Evolutionary conservation across 2,888 invertebrate species (phyloP), one percentile per base, ranked within the genome.

Genomic region (Xanthorhoe designata): DNA sequence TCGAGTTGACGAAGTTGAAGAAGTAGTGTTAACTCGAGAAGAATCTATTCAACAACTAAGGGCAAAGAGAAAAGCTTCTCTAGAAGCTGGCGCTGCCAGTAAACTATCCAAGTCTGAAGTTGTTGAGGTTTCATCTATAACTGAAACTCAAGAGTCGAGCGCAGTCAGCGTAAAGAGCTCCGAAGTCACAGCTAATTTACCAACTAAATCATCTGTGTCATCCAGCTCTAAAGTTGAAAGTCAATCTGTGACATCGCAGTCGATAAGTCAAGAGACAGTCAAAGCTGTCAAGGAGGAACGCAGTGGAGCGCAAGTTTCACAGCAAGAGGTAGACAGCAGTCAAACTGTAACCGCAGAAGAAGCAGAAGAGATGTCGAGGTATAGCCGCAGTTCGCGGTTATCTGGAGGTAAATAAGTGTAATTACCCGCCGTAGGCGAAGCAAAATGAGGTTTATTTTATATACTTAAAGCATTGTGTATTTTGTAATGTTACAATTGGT

Each of bases 341-440:
- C 92, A 92, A 92, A 79, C 90, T 91, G 91, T 89, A 86, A 88
- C 87, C 85, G 69, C 85, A 51, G 86, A 85, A 73, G 87, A 84
- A 77, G 78, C 76, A 72, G 91, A 86, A 84, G 92, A 92, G 70
- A 94, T 95, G 82, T 94, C 95, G 75, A 94, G 95, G 78, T 95
- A 94, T 81, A 94, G 94, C 89, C 94, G 94, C 84, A 95, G 95
- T 79, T 94, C 95, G 81, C 94, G 94, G 89, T 92, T 94, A 56
- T 94, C 95, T 81, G 95, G 95, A 94, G 95, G 95, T 95, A 85
- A 84, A 38, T 24, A 38, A n/a, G n/a, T n/a, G n/a, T n/a, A n/a
- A n/a, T n/a, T n/a, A n/a, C n/a, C n/a, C n/a, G n/a, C n/a, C n/a
- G n/a, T n/a, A n/a, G n/a, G n/a, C n/a, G n/a, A n/a, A n/a, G n/a